These are phyloP conservation scores for Aelia acuminata DNA, from an alignment of 2,888 invertebrate genomes.

Conservation along the genomic window DNA sequence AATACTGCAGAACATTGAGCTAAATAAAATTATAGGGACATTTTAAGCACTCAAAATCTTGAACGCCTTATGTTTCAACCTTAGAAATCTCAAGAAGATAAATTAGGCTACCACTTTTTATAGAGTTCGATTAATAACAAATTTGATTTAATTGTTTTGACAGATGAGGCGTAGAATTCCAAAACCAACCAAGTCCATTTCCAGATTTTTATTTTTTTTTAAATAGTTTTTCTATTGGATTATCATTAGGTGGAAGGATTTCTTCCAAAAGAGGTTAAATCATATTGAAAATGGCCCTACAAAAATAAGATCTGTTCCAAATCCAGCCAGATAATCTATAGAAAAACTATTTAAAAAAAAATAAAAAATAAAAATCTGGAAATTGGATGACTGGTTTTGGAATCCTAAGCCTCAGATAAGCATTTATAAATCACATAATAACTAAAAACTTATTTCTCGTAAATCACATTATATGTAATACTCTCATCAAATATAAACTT, in stretches of 20 bases:
- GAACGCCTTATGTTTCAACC: neutral
- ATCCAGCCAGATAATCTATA: too few species aligned
- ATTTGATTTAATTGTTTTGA: neutral
- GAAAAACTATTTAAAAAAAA: too few species aligned
- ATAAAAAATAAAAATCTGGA: too few species aligned
- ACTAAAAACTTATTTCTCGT: slow-evolving; percentile 11
- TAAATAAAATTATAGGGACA: neutral
- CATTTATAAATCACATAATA: neutral
- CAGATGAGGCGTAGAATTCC: too few species aligned
- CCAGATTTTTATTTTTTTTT: too few species aligned
- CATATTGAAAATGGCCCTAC: too few species aligned
- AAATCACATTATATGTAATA: neutral
- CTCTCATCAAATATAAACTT: neutral
- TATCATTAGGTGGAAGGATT: too few species aligned
- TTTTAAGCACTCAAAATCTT: neutral
- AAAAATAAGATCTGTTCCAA: too few species aligned
- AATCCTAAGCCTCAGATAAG: neutral
- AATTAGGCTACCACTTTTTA: neutral
- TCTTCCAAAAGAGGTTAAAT: too few species aligned
- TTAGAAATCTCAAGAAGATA: neutral
- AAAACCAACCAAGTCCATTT: too few species aligned
- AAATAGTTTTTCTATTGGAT: too few species aligned
- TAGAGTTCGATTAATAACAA: slow-evolving; percentile 1
- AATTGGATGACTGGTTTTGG: neutral
- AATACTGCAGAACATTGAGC: neutral